These are phyloP conservation scores for Sterrhoptilus dennistouni DNA, from an alignment of 2,113 vertebrate genomes.

Conservation along the genomic window DNA sequence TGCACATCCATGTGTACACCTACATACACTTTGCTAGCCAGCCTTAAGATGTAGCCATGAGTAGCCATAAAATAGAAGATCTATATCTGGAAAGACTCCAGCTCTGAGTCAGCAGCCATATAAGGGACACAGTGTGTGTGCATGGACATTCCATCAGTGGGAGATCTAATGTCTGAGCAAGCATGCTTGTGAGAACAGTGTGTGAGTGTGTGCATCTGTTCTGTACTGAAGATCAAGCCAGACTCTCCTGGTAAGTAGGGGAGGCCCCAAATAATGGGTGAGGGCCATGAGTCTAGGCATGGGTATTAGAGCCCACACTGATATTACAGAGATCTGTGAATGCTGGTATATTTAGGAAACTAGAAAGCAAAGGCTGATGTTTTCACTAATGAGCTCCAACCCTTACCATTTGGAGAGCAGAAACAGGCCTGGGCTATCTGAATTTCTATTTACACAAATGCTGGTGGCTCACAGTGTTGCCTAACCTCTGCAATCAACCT, in stretches of 20 bases:
- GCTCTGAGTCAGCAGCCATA: neutral
- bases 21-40: neutral
- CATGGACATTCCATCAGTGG: neutral
- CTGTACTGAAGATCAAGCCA: neutral
- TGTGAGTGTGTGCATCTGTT: neutral
- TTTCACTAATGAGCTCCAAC: neutral
- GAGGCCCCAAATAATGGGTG: neutral
- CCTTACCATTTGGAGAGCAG: neutral
- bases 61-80: neutral
- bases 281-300: neutral
- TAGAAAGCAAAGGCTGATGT: neutral
- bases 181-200: neutral
- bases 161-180: neutral
- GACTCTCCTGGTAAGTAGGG: neutral
- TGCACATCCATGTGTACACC: neutral
- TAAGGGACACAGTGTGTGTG: neutral
- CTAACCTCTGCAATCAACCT: neutral
- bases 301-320: neutral
- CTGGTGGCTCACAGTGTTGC: neutral
- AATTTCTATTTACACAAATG: accelerated
- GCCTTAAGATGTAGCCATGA: neutral
- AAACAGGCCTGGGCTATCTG: neutral
- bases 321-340: neutral
- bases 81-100: neutral
- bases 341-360: neutral